Base-by-base conservation (phyloP, 2,797 vertebrate genomes). In the Sciaenops ocellatus region DNA sequence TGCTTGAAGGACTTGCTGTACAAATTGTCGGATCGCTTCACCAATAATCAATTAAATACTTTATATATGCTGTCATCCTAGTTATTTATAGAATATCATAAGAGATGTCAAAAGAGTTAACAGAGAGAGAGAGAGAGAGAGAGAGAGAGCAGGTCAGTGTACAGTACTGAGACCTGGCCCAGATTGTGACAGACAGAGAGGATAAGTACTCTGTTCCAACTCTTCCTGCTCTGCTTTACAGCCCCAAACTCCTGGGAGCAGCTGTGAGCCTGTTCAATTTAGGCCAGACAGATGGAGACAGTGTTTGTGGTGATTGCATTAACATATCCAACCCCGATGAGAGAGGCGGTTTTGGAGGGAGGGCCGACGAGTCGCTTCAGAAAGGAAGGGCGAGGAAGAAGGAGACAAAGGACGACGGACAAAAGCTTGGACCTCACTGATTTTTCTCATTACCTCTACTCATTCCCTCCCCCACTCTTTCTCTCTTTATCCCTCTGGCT, bases 251-350 rank as follows among this genome's bases (percentile, higher is more conserved):
- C 91, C 83, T 72, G 92, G 84, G 90, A 91, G 86, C 84, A 82
- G 85, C 85, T 88, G 90, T 78, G 89, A 91, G 89, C 87, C 93
- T 91, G 94, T 92, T 93, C 93, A 94, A 93, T 94, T 93, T 92
- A 89, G 89, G 83, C 83, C 90, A 89, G 91, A 92, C 92, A 95
- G 94, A 94, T 92, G 93, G 93, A 94, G 92, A 82, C 91, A 79
- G 91, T 90, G 92, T 93, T 92, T 84, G 86, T 89, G 85, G 86
- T 92, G 91, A 95, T 94, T 95, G 91, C 93, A 95, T 95, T 95
- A 94, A 90, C 91, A 95, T 94, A 93, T 92, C 89, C 78, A 80
- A 79, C 87, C 83, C 87, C 85, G 38, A 76, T 5, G 78, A 83
- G 84, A 78, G 83, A 83, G 69, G 70, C 60, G 26, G 81, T 74